Evolutionary conservation across 1,140 invertebrate genomes (phyloP).

Genomic region (Drosophila rhopaloa): DNA sequence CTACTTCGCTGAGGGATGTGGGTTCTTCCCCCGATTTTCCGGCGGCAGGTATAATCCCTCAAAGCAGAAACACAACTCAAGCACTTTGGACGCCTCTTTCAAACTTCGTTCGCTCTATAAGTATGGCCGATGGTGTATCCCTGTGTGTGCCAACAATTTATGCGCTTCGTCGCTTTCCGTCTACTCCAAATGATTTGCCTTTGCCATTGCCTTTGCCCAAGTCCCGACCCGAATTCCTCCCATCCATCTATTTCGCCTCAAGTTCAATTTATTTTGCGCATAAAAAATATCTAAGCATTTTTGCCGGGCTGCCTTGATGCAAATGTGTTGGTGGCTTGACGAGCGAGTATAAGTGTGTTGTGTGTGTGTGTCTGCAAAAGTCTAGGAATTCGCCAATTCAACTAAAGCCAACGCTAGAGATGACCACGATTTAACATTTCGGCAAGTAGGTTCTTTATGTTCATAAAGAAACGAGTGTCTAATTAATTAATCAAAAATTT

Average conservation of each 20-base stretch:
- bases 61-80: conserved; percentile 71
- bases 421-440: conserved; percentile 5
- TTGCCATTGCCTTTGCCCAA: conserved; percentile 55
- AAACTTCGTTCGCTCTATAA: conserved; percentile 22
- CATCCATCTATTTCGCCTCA: conserved; percentile 31
- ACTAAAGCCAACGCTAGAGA: conserved; percentile 40
- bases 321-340: conserved; percentile 51
- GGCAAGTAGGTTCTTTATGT: no score
- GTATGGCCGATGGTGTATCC: conserved; percentile 20
- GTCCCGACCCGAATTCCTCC: conserved; percentile 8
- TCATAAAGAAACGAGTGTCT: no score
- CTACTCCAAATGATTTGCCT: conserved; percentile 74
- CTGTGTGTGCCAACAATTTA: conserved; percentile 65
- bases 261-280: conserved; percentile 79
- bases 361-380: conserved; percentile 29
- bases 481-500: no score
- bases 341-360: conserved; percentile 10
- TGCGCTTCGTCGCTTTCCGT: conserved; percentile 79
- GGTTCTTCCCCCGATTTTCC: conserved; percentile 21
- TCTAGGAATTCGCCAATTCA: conserved; percentile 52
- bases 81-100: conserved; percentile 47
- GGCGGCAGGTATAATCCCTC: conserved; percentile 78
- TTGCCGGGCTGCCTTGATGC: conserved; percentile 27
- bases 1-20: conserved; percentile 23
- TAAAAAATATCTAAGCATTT: conserved; percentile 76